Evolutionary conservation across 2,113 vertebrate genomes (phyloP).

Genomic region (Zingel zingel): DNA sequence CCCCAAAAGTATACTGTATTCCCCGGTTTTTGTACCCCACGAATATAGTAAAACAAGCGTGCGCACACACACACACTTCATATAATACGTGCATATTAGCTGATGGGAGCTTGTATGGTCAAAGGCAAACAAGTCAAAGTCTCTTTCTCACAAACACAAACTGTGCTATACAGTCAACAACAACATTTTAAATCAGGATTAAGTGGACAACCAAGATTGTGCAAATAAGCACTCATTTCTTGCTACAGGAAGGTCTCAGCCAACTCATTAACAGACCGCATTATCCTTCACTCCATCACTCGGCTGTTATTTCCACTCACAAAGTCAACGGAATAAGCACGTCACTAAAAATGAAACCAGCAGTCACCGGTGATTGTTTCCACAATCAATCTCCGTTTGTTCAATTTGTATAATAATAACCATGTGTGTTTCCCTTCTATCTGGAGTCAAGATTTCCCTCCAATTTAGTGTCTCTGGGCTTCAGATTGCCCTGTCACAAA

Average conservation of each 20-base stretch:
- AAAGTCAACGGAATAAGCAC: conserved; percentile 30
- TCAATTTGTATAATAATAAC: conserved; percentile 55
- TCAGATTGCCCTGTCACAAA: conserved; percentile 77
- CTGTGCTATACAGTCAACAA: conserved; percentile 14
- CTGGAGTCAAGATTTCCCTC: conserved; percentile 48
- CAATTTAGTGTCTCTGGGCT: conserved; percentile 66
- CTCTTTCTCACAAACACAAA: conserved; percentile 6
- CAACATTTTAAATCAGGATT: conserved; percentile 21
- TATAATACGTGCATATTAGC: conserved; percentile 2
- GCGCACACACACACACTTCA: background rate
- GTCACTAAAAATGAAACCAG: conserved; percentile 47
- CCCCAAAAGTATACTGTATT: no score
- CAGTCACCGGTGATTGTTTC: conserved; percentile 50
- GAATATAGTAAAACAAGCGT: no score
- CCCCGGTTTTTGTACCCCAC: no score
- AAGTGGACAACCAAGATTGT: conserved; percentile 26
- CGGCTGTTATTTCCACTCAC: conserved; percentile 11
- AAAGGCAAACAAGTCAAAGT: conserved; percentile 52
- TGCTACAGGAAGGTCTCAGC: conserved; percentile 2
- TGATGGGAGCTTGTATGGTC: background rate
- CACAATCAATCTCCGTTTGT: conserved; percentile 54
- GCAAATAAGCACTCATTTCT: conserved; percentile 29
- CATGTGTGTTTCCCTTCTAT: conserved; percentile 32
- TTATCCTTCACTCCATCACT: conserved; percentile 19
- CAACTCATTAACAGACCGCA: conserved; percentile 43